Evolutionary conservation across 2,888 invertebrate genomes (phyloP).

Genomic region (Athalia rosae): DNA sequence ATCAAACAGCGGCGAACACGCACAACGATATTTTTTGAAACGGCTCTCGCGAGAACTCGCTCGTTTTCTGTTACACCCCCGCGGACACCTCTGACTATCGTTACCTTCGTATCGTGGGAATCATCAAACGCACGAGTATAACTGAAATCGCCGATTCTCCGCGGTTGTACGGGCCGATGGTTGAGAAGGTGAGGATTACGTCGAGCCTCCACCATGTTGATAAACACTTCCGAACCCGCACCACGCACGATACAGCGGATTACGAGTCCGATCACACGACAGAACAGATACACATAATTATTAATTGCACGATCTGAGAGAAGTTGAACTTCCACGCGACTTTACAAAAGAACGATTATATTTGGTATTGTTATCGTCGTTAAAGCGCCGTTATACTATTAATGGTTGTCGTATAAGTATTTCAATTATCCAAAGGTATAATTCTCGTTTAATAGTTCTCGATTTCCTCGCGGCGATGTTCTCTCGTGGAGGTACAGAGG

Average conservation of each 20-base stretch:
- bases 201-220: neutral
- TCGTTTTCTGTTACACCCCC: neutral
- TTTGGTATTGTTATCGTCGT: conserved; percentile 4
- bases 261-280: neutral
- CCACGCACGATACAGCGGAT: neutral
- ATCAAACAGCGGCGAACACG: conserved; percentile 37
- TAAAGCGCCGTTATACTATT: conserved; percentile 50
- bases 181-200: neutral
- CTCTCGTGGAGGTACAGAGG: neutral
- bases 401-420: conserved; percentile 60
- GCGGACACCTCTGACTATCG: too few relatives aligned
- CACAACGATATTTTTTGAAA: conserved; percentile 1
- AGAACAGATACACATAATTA: neutral
- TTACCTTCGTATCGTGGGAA: too few relatives aligned
- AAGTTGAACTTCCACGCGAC: neutral
- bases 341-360: conserved; percentile 31
- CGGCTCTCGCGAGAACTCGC: neutral
- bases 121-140: too few relatives aligned
- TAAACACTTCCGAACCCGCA: neutral
- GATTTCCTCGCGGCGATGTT: neutral
- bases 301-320: neutral
- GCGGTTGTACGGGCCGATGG: too few relatives aligned
- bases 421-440: conserved; percentile 66
- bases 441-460: conserved; percentile 40
- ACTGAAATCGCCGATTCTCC: too few relatives aligned